phyloP scores from a whole-genome alignment of 2,888 invertebrate genomes.

The Hypomecis punctinalis region DNA sequence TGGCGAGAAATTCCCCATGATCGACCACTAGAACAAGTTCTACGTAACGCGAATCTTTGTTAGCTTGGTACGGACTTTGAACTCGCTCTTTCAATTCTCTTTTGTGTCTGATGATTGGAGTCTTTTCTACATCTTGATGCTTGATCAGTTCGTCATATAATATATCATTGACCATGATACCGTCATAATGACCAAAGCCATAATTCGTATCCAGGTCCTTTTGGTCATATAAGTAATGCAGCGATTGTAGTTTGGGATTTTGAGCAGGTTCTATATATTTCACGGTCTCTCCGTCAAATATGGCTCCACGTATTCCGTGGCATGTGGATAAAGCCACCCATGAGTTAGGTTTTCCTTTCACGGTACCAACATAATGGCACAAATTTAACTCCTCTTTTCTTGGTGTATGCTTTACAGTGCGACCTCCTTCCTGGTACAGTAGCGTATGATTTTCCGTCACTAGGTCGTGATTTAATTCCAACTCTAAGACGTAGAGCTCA shows the following conservation, averaged over 20 bases:
- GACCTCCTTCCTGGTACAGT: slow-evolving; percentile 83
- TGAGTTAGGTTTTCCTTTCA: slow-evolving; percentile 88
- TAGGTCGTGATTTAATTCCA: slow-evolving; percentile 89
- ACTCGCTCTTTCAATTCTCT: slow-evolving; percentile 86
- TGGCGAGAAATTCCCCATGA: slow-evolving; percentile 92
- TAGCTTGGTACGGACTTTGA: slow-evolving; percentile 94
- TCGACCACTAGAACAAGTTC: slow-evolving; percentile 96
- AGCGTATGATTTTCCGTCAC: slow-evolving; percentile 88
- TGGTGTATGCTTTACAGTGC: slow-evolving; percentile 83
- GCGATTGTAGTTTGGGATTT: slow-evolving; percentile 73
- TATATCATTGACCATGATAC: slow-evolving; percentile 84
- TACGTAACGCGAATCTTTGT: slow-evolving; percentile 93
- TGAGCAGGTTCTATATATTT: slow-evolving; percentile 87
- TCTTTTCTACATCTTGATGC: slow-evolving; percentile 75
- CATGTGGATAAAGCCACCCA: slow-evolving; percentile 95
- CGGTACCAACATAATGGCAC: slow-evolving; percentile 91
- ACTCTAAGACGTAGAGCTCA: slow-evolving; percentile 87
- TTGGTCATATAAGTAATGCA: slow-evolving; percentile 88
- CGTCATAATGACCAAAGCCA: slow-evolving; percentile 54
- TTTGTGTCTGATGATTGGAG: slow-evolving; percentile 89
- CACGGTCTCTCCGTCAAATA: slow-evolving; percentile 91
- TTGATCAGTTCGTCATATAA: slow-evolving; percentile 74
- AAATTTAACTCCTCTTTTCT: slow-evolving; percentile 86
- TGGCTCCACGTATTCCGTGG: slow-evolving; percentile 89
- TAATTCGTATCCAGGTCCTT: slow-evolving; percentile 84